These are phyloP conservation scores for Yponomeuta plumbellus DNA, from an alignment of 2,888 invertebrate genomes.

Conservation along the genomic window DNA sequence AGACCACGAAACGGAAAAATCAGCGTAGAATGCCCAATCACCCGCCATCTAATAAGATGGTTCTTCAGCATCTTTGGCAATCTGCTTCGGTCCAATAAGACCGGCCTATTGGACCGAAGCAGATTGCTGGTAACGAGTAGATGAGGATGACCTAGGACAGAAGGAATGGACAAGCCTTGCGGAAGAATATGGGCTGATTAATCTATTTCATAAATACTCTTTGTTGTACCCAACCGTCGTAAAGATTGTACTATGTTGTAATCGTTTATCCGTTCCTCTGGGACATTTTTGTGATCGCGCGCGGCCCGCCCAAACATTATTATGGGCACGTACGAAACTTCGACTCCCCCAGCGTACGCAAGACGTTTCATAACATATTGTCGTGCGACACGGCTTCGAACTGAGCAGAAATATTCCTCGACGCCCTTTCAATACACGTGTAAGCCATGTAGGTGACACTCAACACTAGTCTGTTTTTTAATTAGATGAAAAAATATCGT, in stretches of 20 bases:
- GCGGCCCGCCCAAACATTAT: slow-evolving; percentile 1
- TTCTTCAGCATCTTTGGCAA: no score
- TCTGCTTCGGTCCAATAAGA: no score
- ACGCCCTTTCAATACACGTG: background rate
- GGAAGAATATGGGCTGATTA: background rate
- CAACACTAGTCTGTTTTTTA: no score
- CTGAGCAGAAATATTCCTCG: background rate
- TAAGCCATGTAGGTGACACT: background rate
- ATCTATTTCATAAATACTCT: background rate
- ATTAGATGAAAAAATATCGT: no score
- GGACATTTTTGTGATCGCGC: background rate
- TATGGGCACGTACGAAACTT: slow-evolving; percentile 8
- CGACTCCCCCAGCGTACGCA: background rate
- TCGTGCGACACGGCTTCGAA: background rate
- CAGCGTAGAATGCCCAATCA: no score
- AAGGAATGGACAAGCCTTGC: no score
- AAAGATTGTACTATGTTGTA: no score
- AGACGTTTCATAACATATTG: background rate
- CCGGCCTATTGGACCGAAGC: background rate
- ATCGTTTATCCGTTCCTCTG: background rate
- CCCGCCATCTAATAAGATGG: no score
- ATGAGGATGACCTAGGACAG: background rate
- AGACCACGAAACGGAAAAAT: no score
- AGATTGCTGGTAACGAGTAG: background rate
- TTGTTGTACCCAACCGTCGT: no score